Evolutionary conservation across 2,888 invertebrate species (phyloP), one percentile per base, ranked within the genome.

Genomic region (Cantharis rustica): DNA sequence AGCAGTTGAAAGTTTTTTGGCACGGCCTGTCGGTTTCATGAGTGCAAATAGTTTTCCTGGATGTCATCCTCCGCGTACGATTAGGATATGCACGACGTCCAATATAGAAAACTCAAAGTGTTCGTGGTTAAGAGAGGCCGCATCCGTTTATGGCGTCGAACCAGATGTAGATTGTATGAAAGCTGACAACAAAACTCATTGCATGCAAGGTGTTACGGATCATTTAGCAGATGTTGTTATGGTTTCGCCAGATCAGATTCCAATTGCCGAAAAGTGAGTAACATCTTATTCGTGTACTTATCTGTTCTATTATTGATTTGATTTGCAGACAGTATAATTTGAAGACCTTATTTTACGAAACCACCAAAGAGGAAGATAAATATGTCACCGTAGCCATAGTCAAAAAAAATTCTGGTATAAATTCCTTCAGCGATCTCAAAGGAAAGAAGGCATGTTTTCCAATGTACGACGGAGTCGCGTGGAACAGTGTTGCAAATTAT

Each of bases 361-460:
- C 91, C 1, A 90, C 92, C 1, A 89, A 90, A 4, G 90, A 92
- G 10, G 88, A 91, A 79, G 89, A 92, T 84, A 88, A 93, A 81
- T 91, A 92, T 84, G 89, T 91, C 17, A 91, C 94, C 0, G 92
- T 93, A 0, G 94, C 94, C 0, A 90, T 96, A 70, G 93, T 95
- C 0, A 90, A 89, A 64, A 71, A 16, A 16, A 88, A 91, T 82
- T 90, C 93, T 0, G 86, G 86, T 23, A 91, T 93, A 71, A 86
- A 88, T 13, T 90, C 87, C 13, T 90, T 96, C 79, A 86, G 89
- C 69, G 94, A 95, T 83, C 87, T 96, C 23, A 89, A 89, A 86
- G 94, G 94, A 10, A 93, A 93, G 80, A 91, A 92, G 63, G 95
- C 95, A 0, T 95, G 95, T 83, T 94, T 97, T 86, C 94, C 97